Base-by-base conservation (phyloP, 1,140 invertebrate genomes). In the Atta colombica region DNA sequence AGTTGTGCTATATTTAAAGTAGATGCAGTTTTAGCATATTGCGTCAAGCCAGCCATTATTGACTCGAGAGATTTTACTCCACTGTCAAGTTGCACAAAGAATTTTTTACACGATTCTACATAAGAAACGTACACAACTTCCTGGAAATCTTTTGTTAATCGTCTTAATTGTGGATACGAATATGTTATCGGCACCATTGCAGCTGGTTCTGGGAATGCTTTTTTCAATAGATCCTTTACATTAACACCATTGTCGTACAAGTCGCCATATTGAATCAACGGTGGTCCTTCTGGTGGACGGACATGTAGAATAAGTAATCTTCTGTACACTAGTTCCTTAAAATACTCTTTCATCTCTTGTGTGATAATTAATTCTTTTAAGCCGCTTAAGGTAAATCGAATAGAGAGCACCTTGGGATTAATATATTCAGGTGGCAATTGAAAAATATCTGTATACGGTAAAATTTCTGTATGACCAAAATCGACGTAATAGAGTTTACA, bases 401-500 rank as follows among this genome's bases (percentile, higher is more conserved):
- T 96, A 16, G 97, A 97, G 95, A 97, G 97, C 7, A 97, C 96
- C 95, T 96, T 96, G 0, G 96, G 97, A 60, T 96, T 96, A 18
- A 97, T 96, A 94, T 96, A 97, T 89, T 97, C 96, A 39, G 96
- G 94, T 2, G 97, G 97, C 87, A 98, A 96, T 93, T 97, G 96
- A 93, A 96, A 98, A 51, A 98, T 96, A 87, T 97, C 96, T 82
- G 96, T 96, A 53, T 96, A 96, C 5, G 96, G 95, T 35, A 98
- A 95, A 85, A 96, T 92, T 94, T 97, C 97, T 5, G 96, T 97
- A 89, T 97, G 97, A 8, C 97, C 97, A 93, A 97, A 98, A 94
- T 98, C 97, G 25, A 98, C 97, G 92, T 97, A 98, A 90, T 97
- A 97, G 16, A 98, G 95, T 94, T 97, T 96, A 90, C 96, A 95